phyloP scores from a whole-genome alignment of 2,888 invertebrate genomes.

The Chamaedrilus cognettii region DNA sequence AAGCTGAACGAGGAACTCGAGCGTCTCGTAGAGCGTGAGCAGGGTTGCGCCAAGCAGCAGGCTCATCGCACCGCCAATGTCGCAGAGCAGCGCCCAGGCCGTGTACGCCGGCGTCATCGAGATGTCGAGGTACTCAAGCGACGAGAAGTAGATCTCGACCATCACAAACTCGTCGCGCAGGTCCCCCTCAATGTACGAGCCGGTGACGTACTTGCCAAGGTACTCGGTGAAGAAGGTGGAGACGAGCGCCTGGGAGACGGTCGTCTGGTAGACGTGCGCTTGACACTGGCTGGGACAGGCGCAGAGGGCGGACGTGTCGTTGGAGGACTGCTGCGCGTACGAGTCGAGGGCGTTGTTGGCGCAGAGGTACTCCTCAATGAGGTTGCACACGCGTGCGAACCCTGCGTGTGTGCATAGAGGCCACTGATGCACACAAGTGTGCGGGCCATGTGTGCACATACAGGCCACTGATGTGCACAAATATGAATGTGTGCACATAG shows the following conservation, averaged over 20 bases:
- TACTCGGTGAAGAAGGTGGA: background rate
- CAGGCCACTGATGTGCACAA: too few relatives aligned
- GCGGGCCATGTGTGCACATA: too few relatives aligned
- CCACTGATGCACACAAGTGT: too few relatives aligned
- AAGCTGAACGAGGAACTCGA: slow-evolving; percentile 4
- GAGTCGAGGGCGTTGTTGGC: background rate
- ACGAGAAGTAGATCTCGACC: slow-evolving; percentile 1
- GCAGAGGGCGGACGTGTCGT: background rate
- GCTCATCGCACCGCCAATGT: slow-evolving; percentile 19
- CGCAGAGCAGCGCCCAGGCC: slow-evolving; percentile 16
- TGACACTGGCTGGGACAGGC: slow-evolving; percentile 4
- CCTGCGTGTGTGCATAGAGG: too few relatives aligned
- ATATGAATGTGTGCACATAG: too few relatives aligned
- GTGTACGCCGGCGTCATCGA: background rate
- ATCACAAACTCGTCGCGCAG: background rate
- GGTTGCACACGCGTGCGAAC: background rate
- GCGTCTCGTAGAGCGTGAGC: slow-evolving; percentile 15
- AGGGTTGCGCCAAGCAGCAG: slow-evolving; percentile 16
- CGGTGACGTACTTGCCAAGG: background rate
- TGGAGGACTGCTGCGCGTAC: background rate
- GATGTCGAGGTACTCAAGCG: background rate
- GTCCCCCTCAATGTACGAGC: background rate
- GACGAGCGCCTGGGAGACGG: background rate
- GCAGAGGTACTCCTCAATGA: background rate
- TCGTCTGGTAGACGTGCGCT: background rate